Evolutionary conservation across 2,797 vertebrate genomes (phyloP), one percentile per base, ranked within the genome.

Genomic region (Enteromius paludinosus): DNA sequence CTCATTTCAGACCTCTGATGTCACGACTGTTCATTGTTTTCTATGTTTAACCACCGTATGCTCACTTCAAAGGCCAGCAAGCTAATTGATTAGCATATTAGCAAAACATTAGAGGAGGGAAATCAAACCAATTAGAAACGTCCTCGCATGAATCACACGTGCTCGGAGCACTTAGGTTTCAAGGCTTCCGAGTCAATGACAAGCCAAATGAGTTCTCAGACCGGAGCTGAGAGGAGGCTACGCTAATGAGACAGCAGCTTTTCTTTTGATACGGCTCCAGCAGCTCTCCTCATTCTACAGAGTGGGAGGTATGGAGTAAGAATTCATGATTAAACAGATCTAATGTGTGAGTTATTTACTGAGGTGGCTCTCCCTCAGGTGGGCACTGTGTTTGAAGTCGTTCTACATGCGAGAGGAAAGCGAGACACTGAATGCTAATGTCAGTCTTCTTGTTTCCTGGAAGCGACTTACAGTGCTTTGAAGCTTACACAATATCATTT

Each of bases 311-410:
- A 66, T 49, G 15, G 15, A 43, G 47, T 76, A 69, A 71, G 59
- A 72, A 70, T 78, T 59, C 72, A 83, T 87, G 74, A 84, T 86
- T 87, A 83, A 84, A 84, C 33, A 72, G 52, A 65, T 79, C 79
- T 85, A 85, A 85, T 87, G 85, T 82, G 65, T 15, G 84, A 75
- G 79, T 65, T 87, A 84, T 87, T 88, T 88, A 83, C 87, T 25
- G 41, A 61, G 52, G 78, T 49, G 62, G 35, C 59, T 68, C 45
- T 86, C 77, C 74, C 82, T 81, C 62, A 79, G 86, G 73, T 84
- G 65, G 69, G 47, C 33, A 17, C 76, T 49, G n/a, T 77, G 79
- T 86, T 82, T 86, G 86, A 86, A 83, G 78, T 83, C 78, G 28
- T 79, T 83, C 81, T 83, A 79, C 77, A 83, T 85, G 78, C 11